phyloP scores from a whole-genome alignment of 2,797 vertebrate genomes.

The Macropus fuliginosus region DNA sequence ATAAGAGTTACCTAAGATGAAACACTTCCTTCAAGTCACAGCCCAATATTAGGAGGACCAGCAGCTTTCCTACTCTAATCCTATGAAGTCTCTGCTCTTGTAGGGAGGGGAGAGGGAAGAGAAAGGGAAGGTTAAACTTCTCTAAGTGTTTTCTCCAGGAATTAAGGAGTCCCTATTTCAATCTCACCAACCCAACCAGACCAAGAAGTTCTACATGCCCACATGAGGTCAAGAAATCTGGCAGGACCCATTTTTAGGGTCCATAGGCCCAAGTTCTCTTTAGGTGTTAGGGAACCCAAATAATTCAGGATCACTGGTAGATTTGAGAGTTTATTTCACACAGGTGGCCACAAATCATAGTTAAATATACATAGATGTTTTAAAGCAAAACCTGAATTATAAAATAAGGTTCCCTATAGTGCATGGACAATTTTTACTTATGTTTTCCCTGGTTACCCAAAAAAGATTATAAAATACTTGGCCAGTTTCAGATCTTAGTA shows the following conservation, averaged over 20 bases:
- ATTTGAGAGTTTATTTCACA: constrained; percentile 36
- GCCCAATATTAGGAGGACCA: neutral
- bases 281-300: constrained; percentile 40
- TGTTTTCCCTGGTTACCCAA: constrained; percentile 30
- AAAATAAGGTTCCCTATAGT: constrained; percentile 2
- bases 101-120: neutral
- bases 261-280: constrained; percentile 5
- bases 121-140: neutral
- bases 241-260: neutral
- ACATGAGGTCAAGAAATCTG: neutral
- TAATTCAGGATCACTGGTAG: neutral
- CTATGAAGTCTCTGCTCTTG: neutral
- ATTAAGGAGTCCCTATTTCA: constrained; percentile 12
- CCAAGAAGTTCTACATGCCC: neutral
- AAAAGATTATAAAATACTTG: constrained; percentile 3
- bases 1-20: neutral
- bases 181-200: constrained; percentile 12
- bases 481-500: neutral
- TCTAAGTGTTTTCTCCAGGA: neutral
- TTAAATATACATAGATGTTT: constrained; percentile 1
- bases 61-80: neutral
- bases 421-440: neutral
- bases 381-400: constrained; percentile 50
- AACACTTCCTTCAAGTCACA: neutral
- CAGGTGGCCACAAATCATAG: constrained; percentile 6